phyloP scores from a whole-genome alignment of 1,140 invertebrate genomes.

The Drosophila kohkoa region DNA sequence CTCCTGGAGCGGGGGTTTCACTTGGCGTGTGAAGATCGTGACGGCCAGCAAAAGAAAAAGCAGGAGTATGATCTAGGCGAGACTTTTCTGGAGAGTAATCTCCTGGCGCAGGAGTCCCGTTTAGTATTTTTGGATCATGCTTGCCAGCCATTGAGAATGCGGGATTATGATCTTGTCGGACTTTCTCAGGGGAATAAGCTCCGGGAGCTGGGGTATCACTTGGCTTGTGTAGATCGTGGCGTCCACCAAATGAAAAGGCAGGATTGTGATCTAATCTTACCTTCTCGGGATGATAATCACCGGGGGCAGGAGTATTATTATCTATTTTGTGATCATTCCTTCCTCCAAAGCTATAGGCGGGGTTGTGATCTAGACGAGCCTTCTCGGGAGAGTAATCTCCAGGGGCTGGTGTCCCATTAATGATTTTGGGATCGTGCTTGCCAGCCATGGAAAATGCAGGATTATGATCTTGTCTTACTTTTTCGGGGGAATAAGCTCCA shows the following conservation, averaged over 20 bases:
- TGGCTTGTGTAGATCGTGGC: slow-evolving; percentile 85
- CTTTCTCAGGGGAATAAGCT: slow-evolving; percentile 87
- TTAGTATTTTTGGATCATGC: slow-evolving; percentile 86
- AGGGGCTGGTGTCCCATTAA: slow-evolving; percentile 88
- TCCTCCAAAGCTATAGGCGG: slow-evolving; percentile 85
- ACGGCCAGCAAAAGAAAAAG: slow-evolving; percentile 85
- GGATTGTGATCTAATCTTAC: slow-evolving; percentile 87
- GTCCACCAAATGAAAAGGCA: slow-evolving; percentile 86
- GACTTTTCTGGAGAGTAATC: slow-evolving; percentile 89
- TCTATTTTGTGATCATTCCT: slow-evolving; percentile 83
- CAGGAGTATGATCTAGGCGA: slow-evolving; percentile 86
- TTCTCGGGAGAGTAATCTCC: slow-evolving; percentile 92
- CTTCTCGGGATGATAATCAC: slow-evolving; percentile 87
- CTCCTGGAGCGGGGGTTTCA: slow-evolving; percentile 88
- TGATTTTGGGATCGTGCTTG: slow-evolving; percentile 86
- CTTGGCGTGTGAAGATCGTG: slow-evolving; percentile 87
- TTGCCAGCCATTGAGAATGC: slow-evolving; percentile 86
- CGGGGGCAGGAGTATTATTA: slow-evolving; percentile 89
- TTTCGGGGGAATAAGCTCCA: slow-evolving; percentile 88
- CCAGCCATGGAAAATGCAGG: slow-evolving; percentile 87
- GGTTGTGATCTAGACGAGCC: slow-evolving; percentile 86
- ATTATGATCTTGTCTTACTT: slow-evolving; percentile 86
- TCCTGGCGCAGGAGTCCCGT: slow-evolving; percentile 91
- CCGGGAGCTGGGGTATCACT: slow-evolving; percentile 87
- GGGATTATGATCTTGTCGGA: slow-evolving; percentile 86